These are phyloP conservation scores for Scaptomyza pallida DNA, from an alignment of 1,140 invertebrate genomes.

Conservation along the genomic window DNA sequence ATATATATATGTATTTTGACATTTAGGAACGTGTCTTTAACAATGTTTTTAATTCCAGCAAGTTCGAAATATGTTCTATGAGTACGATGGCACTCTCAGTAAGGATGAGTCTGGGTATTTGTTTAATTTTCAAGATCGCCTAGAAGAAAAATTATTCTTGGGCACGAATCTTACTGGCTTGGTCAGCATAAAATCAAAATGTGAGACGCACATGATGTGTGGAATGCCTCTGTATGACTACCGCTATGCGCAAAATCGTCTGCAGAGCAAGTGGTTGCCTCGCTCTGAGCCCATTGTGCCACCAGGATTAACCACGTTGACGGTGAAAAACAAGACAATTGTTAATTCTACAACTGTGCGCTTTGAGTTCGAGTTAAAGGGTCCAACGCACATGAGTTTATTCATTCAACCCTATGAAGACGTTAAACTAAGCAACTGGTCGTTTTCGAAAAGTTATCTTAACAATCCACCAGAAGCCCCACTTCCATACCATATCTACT, in stretches of 20 bases:
- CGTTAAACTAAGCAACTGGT: conserved; percentile 87
- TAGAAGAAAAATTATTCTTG: conserved; percentile 86
- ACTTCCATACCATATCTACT: conserved; percentile 88
- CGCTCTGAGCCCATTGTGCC: conserved; percentile 38
- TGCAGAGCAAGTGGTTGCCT: conserved; percentile 53
- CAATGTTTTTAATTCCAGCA: conserved; percentile 85
- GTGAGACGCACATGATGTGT: conserved; percentile 88
- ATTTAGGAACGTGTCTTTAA: too few relatives aligned
- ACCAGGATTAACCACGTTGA: conserved; percentile 36
- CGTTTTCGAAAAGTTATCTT: conserved; percentile 85
- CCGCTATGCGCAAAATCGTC: conserved; percentile 34
- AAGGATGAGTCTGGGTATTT: conserved; percentile 88
- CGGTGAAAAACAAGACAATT: conserved; percentile 38
- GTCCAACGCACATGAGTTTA: conserved; percentile 89
- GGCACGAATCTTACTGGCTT: conserved; percentile 84
- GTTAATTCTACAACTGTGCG: conserved; percentile 14
- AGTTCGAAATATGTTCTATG: conserved; percentile 86
- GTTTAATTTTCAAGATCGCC: conserved; percentile 89
- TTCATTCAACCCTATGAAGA: conserved; percentile 87
- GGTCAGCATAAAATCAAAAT: conserved; percentile 86
- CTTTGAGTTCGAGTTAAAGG: conserved; percentile 79
- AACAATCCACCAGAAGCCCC: conserved; percentile 84
- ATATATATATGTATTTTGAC: neutral
- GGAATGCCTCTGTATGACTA: conserved; percentile 90
- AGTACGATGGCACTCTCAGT: conserved; percentile 85